Evolutionary conservation across 2,888 invertebrate species (phyloP).

Genomic region (Pachycephus smyrnensis): DNA sequence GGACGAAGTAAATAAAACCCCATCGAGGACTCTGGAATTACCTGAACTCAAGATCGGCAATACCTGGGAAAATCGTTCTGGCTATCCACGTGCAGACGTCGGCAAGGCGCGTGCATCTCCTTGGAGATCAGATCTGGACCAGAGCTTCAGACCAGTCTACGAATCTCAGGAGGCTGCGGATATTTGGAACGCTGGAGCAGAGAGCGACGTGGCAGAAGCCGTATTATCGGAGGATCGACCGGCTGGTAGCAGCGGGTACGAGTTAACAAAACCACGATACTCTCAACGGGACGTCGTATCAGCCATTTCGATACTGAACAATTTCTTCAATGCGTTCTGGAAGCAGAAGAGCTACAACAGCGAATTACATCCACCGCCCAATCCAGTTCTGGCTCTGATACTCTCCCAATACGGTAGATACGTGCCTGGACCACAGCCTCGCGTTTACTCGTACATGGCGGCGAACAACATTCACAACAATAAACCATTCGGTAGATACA

Average conservation of each 20-base stretch:
- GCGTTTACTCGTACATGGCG: constrained; percentile 72
- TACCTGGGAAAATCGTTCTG: neutral
- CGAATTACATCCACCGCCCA: constrained; percentile 70
- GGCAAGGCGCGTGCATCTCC: neutral
- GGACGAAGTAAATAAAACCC: neutral
- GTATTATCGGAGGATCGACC: neutral
- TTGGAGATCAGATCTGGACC: neutral
- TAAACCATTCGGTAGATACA: constrained; percentile 75
- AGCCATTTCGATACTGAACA: constrained; percentile 45
- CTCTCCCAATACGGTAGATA: constrained; percentile 76
- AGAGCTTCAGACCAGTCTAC: neutral
- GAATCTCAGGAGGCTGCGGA: neutral
- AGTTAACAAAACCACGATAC: neutral
- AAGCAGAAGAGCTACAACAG: constrained; percentile 68
- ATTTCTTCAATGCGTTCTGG: constrained; percentile 41
- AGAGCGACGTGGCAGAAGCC: constrained; percentile 2
- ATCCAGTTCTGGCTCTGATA: constrained; percentile 73
- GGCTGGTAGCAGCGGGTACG: neutral
- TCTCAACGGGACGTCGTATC: constrained; percentile 11
- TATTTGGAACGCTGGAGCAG: constrained; percentile 16
- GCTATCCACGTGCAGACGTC: neutral
- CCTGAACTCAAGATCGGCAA: neutral
- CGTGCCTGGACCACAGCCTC: constrained; percentile 58
- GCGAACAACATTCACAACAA: constrained; percentile 77
- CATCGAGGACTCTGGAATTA: neutral